Evolutionary conservation across 2,888 invertebrate genomes (phyloP), one percentile per base, ranked within the genome.

Genomic region (Oxystoma pomonae): DNA sequence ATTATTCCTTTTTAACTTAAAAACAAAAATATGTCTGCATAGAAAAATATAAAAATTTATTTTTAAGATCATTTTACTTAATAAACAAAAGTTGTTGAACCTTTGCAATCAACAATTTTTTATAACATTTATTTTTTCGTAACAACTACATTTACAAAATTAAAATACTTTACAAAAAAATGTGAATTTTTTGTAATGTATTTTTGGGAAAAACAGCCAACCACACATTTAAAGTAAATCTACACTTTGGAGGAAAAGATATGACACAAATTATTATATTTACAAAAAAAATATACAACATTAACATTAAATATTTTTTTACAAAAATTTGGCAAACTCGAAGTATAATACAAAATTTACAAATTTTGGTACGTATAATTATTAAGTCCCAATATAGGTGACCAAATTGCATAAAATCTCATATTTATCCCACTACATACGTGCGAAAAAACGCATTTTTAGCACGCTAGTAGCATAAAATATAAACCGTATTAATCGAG

Each of bases 61-160:
- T 3, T 35, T 35, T 35, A 7, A 35, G 12, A 35, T 35, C 35
- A 35, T 35, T 35, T 35, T 35, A 12, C 35, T 35, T 7, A 35
- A 35, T 35, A 7, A 35, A 35, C 35, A 35, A 35, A 35, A 35
- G 35, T 20, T 56, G 21, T 64, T 64, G 64, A 61, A 64, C 64
- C 64, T 61, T 63, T 65, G 62, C 60, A 63, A 60, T 52, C 17
- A 18, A 51, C 51, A 18, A 17, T 57, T 18, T 19, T 35, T 63
- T 66, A 59, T 60, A 60, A 72, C 71, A 73, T 70, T 69, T 73
- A 73, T 57, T 60, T 35, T 35, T 59, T 64, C 65, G 72, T 73
- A 76, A 75, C 74, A 76, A 75, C 70, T 66, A 72, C 71, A 73
- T 68, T 73, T 74, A 73, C 72, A 67, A 70, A 70, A 69, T 67